phyloP scores from a whole-genome alignment of 2,113 vertebrate genomes.

The Cyanoramphus novaezelandiae region DNA sequence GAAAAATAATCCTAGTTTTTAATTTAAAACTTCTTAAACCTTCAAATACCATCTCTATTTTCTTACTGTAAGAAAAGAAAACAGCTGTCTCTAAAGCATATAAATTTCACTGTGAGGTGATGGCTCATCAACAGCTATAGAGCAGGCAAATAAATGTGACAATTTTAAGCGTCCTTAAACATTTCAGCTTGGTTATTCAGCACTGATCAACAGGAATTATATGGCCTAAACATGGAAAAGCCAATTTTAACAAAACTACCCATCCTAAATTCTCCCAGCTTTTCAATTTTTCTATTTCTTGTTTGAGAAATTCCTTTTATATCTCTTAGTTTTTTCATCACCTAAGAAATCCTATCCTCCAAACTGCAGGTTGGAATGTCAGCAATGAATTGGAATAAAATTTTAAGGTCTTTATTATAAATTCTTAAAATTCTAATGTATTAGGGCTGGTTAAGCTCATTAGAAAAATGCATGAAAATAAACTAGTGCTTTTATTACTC shows the following conservation, averaged over 20 bases:
- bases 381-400: background rate
- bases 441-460: background rate
- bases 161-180: background rate
- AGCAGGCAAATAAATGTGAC: background rate
- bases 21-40: background rate
- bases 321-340: fast-evolving
- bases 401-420: background rate
- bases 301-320: background rate
- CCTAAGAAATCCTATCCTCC: background rate
- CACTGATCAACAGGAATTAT: background rate
- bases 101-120: background rate
- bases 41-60: background rate
- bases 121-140: background rate
- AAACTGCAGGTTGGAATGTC: background rate
- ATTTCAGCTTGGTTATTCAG: background rate
- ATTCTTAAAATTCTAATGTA: background rate
- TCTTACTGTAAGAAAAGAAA: background rate
- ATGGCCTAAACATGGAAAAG: background rate
- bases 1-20: background rate
- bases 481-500: background rate
- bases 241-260: background rate
- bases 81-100: background rate
- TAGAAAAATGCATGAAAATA: background rate
- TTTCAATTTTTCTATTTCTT: background rate
- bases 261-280: background rate